Evolutionary conservation across 1,140 invertebrate genomes (phyloP).

Genomic region (Caerostris extrusa): DNA sequence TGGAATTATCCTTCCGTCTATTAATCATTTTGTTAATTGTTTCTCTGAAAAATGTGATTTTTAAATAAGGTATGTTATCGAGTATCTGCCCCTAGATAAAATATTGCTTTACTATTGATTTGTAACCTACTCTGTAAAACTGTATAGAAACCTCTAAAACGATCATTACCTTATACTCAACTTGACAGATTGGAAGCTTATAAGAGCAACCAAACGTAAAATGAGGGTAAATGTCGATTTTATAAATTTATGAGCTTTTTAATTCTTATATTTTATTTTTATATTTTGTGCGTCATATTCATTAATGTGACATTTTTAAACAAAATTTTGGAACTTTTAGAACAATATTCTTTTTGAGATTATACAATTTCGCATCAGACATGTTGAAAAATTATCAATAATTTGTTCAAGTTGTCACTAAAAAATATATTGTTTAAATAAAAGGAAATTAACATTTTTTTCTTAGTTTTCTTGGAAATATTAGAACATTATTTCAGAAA

Average conservation of each 20-base stretch:
- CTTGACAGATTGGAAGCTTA: neutral
- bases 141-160: neutral
- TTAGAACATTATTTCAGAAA: too few relatives aligned
- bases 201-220: neutral
- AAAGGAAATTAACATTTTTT: too few relatives aligned
- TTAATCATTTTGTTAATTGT: neutral
- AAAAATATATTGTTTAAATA: too few relatives aligned
- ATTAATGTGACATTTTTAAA: too few relatives aligned
- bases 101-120: constrained; percentile 4
- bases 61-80: neutral
- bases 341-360: too few relatives aligned
- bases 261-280: neutral
- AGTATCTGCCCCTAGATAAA: neutral
- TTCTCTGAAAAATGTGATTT: neutral
- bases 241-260: neutral
- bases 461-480: too few relatives aligned
- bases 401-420: too few relatives aligned
- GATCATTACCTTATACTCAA: neutral
- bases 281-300: too few relatives aligned
- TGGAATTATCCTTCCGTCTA: neutral
- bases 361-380: too few relatives aligned
- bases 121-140: neutral
- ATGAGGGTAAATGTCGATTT: neutral
- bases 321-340: too few relatives aligned
- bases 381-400: too few relatives aligned